These are phyloP conservation scores for Dromas ardeola DNA, from an alignment of 2,113 vertebrate species.

Conservation along the genomic window DNA sequence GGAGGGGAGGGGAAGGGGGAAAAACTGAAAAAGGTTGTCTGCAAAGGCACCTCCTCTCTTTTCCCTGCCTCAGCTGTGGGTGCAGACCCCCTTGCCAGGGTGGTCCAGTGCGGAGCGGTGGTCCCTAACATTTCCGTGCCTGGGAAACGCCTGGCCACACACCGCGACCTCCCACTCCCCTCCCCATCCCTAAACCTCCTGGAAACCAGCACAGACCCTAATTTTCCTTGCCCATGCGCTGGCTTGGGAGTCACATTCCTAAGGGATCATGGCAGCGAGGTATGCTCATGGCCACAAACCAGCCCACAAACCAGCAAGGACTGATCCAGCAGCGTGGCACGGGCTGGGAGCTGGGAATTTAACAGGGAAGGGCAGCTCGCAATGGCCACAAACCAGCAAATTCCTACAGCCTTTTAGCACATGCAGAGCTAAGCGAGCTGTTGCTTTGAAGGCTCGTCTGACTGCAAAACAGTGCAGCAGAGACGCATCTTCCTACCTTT, in stretches of 20 bases:
- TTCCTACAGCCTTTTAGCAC: not conserved
- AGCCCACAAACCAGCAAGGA: not conserved
- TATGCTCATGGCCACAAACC: not conserved
- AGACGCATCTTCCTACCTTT: not conserved
- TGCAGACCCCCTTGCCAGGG: not conserved
- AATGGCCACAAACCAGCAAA: not conserved
- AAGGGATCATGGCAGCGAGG: slow-evolving; percentile 1
- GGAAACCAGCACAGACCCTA: not conserved
- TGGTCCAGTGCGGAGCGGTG: not conserved
- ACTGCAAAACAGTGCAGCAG: not conserved
- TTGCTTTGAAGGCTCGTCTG: not conserved
- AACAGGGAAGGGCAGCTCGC: not conserved
- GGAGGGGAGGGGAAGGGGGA: fast-evolving
- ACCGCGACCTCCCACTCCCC: not conserved
- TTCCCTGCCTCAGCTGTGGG: not conserved
- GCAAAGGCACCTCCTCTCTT: not conserved
- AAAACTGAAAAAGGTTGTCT: slow-evolving; percentile 13
- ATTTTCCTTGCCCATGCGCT: not conserved
- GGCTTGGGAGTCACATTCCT: not conserved
- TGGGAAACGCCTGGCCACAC: not conserved
- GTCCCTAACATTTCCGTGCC: not conserved
- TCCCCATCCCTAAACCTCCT: not conserved
- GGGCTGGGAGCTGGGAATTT: not conserved
- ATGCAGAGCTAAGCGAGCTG: not conserved
- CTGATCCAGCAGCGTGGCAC: not conserved